Evolutionary conservation across 64 coral and sea anemone species (phyloP).

Genomic region (Porites australiensis): DNA sequence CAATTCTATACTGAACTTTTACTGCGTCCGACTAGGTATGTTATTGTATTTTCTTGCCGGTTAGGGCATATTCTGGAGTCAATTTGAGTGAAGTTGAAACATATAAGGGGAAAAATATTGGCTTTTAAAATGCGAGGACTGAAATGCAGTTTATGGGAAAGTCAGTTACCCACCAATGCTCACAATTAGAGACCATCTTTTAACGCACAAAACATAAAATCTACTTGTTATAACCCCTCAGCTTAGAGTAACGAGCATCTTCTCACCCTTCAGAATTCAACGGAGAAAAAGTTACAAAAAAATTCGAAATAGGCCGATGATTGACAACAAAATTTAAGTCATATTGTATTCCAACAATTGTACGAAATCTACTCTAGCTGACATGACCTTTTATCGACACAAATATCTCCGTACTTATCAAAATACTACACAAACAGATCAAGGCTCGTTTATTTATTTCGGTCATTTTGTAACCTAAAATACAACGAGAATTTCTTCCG

Average conservation of each 20-base stretch:
- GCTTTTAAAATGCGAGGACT: too few relatives aligned
- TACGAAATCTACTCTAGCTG: neutral
- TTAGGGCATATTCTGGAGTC: neutral
- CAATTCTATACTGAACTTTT: neutral
- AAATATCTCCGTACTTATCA: conserved; percentile 10
- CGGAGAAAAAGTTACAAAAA: neutral
- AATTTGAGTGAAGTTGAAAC: too few relatives aligned
- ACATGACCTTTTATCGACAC: conserved; percentile 15
- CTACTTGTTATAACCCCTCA: too few relatives aligned
- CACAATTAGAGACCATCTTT: too few relatives aligned
- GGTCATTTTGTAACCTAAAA: neutral
- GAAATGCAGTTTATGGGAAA: too few relatives aligned
- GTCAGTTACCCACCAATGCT: too few relatives aligned
- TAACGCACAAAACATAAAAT: too few relatives aligned
- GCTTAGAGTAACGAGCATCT: neutral
- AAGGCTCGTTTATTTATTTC: neutral
- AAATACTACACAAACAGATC: conserved; percentile 30
- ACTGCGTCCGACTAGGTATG: neutral
- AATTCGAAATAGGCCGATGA: neutral
- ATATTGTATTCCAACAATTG: neutral
- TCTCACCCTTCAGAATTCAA: neutral
- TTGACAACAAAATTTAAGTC: neutral
- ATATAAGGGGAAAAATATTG: too few relatives aligned
- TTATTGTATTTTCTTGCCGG: neutral
- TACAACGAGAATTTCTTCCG: conserved; percentile 20